Base-by-base conservation (phyloP, 2,797 vertebrate genomes). In the Lagocephalus sceleratus region DNA sequence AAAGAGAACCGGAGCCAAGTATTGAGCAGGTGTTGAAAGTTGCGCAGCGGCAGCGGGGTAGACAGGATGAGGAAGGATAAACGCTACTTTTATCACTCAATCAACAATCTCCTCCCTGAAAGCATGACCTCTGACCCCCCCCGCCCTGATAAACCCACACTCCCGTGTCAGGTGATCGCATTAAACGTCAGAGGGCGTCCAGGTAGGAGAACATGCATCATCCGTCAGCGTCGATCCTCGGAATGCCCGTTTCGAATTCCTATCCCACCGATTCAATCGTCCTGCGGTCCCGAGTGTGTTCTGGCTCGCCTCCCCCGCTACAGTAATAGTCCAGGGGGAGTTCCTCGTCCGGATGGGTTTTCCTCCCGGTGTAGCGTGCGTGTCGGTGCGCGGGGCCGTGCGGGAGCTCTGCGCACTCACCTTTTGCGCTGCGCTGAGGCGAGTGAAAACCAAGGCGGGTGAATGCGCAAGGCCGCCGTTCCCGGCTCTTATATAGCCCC, bases 391-490 rank as follows among this genome's bases (percentile, higher is more conserved):
- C 16, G 16, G 52, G 54, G 49, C 26, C 57, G 46, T 39, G 49
- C 23, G 21, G 23, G 20, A 40, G 14, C 58, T 20, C 41, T 48
- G 69, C 73, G 63, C 74, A 90, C 91, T 91, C 90, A 92, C 90
- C 89, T 88, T 35, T 90, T 88, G 81, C 9, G 81, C 79, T 91
- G 87, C 84, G 84, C 85, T 81, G 88, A 90, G 88, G 90, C 74
- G 89, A 90, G 89, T 92, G 89, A 90, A 91, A 90, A 90, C 88
- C 83, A 67, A 86, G 85, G 85, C 60, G 73, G 81, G 81, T 82
- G 85, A 85, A 85, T 87, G 76, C 58, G 52, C 7, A 15, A 2
- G 59, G 29, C 16, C 2, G 32, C 20, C 49, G 11, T 51, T 42
- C 54, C 44, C 51, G 54, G 12, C 58, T 38, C 85, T 92, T 92